Base-by-base conservation (phyloP, 2,113 vertebrate genomes). In the Gavialis gangeticus region DNA sequence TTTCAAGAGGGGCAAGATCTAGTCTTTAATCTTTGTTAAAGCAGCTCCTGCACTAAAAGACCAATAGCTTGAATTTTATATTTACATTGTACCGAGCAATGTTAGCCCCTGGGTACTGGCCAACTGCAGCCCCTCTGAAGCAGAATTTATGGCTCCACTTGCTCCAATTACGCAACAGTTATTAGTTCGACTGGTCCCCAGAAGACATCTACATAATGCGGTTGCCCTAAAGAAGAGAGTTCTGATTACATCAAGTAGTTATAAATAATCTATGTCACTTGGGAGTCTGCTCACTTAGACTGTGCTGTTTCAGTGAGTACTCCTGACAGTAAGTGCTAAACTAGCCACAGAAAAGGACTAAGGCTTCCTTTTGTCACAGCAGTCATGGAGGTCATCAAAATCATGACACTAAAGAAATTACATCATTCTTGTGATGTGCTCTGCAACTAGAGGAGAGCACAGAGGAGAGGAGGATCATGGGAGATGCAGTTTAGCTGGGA, bases 161-260 rank as follows among this genome's bases (percentile, higher is more conserved):
- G 73, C 90, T 76, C 91, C 77, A 34, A 55, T 83, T 85, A 87
- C 24, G 27, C 46, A 92, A 76, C n/a, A 67, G 73, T 79, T 86
- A 63, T 82, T 76, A 37, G 62, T 24, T 94, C 90, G 55, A 12
- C 19, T 59, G 83, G 90, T 62, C 79, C 85, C 80, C 90, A 85
- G 87, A 96, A 21, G 93, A 95, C 55, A 91, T 82, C 78, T 54
- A 91, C 87, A 88, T 81, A 92, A 92, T 15, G 86, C 57, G 81
- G 30, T 25, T 88, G 73, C 77, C 85, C 92, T 92, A 82, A 54
- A 91, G 76, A 94, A 96, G 90, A 85, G 83, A 0, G 0, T 94
- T 93, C 91, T 84, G 71, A 63, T 37, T 94, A 69, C 60, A 63
- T 25, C 8, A 94, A 89, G 73, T 91, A 86, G 87, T 94, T 94